Evolutionary conservation across 2,888 invertebrate species (phyloP).

Genomic region (Pyrgus malvae): DNA sequence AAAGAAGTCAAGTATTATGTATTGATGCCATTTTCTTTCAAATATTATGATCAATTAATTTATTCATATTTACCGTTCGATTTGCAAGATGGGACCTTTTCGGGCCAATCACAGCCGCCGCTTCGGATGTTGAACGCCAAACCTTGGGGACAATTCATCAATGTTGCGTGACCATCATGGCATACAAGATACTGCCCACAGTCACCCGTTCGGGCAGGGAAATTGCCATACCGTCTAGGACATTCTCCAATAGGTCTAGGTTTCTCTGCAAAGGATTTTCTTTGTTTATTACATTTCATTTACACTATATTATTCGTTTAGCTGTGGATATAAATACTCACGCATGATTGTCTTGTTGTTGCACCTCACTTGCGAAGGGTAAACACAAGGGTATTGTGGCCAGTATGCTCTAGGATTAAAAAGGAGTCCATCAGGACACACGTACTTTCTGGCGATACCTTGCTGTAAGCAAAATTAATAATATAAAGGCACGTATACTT

Average conservation of each 20-base stretch:
- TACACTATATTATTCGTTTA: too few relatives aligned
- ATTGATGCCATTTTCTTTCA: neutral
- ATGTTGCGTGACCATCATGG: slow-evolving; percentile 48
- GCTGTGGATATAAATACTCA: slow-evolving; percentile 2
- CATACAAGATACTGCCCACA: slow-evolving; percentile 59
- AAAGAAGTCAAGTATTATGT: neutral
- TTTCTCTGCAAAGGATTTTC: slow-evolving; percentile 30
- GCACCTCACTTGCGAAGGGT: slow-evolving; percentile 90
- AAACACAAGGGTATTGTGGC: slow-evolving; percentile 88
- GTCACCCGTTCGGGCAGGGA: slow-evolving; percentile 45
- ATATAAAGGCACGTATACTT: neutral
- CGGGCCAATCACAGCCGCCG: slow-evolving; percentile 59
- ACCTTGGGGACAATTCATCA: slow-evolving; percentile 59
- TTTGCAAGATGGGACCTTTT: slow-evolving; percentile 56
- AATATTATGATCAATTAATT: neutral
- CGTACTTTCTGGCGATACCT: slow-evolving; percentile 73
- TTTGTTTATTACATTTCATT: neutral
- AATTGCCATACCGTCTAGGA: slow-evolving; percentile 50
- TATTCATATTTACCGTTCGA: slow-evolving; percentile 44
- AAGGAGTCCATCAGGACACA: slow-evolving; percentile 90
- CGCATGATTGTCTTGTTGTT: slow-evolving; percentile 63
- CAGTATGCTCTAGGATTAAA: slow-evolving; percentile 85
- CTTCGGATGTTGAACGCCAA: slow-evolving; percentile 51
- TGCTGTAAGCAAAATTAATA: neutral
- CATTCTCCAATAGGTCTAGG: slow-evolving; percentile 35